Base-by-base conservation (phyloP, 64 coral and sea anemone species). In the Acropora tenuis region DNA sequence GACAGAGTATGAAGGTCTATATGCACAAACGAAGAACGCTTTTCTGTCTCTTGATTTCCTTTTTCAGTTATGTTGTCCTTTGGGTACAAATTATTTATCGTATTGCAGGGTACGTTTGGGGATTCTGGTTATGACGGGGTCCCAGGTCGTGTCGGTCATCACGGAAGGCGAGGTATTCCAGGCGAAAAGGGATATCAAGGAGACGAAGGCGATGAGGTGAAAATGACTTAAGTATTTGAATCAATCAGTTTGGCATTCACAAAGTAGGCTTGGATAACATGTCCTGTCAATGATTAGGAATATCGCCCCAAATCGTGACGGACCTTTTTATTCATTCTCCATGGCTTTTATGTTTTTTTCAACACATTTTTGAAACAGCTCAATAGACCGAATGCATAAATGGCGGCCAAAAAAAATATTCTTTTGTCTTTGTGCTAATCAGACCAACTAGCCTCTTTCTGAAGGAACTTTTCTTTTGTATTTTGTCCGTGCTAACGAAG, bases 151-250 rank as follows among this genome's bases (percentile, higher is more conserved):
- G 8, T 50, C 15, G 89, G 89, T 84, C 89, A 91, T 65, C 69
- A 72, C 63, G 89, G 89, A 46, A 91, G 72, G 72, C 89, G 89
- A 43, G 89, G 89, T 44, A 42, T 45, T 8, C 50, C 43, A 8
- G 89, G 89, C 13, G 41, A 43, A 63, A 83, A 81, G 12, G 89
- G 89, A 77, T 57, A 16, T 19, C 61, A 53, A 47, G 89, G 89
- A 48, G 80, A 76, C 16, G 89, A 91, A 10, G 89, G 89, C 5
- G 80, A 85, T 9, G 82, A 49, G 80, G 89, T 91, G 44, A 66
- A 80, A 50, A 76, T 17, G 2, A 1, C 6, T 81, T 16, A 6
- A n/a, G 8, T 63, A 42, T 65, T 63, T 47, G 52, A 55, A 55
- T 4, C 52, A 55, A 55, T 55, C 52, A 4, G 52, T 13, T 10